Evolutionary conservation across 2,888 invertebrate genomes (phyloP).

Genomic region (Cryptus viduatorius): DNA sequence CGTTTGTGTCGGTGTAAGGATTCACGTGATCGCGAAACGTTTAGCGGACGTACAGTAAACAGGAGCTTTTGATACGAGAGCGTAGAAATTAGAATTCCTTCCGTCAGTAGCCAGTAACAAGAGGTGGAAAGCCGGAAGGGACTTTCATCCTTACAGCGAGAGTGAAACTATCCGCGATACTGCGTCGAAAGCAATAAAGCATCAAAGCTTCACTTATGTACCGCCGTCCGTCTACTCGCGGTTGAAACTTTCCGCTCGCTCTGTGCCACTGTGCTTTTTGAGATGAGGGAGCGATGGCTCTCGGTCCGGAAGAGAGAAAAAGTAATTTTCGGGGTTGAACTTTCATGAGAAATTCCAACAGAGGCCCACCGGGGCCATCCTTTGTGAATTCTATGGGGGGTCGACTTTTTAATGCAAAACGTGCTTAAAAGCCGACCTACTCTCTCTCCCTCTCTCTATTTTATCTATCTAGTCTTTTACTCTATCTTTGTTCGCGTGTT

Average conservation of each 20-base stretch:
- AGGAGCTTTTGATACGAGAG: not conserved
- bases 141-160: slow-evolving; percentile 28
- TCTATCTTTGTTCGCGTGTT: not conserved
- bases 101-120: not conserved
- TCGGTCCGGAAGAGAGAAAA: slow-evolving; percentile 61
- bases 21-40: slow-evolving; percentile 12
- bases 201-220: slow-evolving; percentile 67
- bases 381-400: slow-evolving; percentile 71
- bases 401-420: slow-evolving; percentile 71
- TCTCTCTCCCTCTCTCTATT: slow-evolving; percentile 47
- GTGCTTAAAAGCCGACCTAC: slow-evolving; percentile 73
- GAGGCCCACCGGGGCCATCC: slow-evolving; percentile 54
- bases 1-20: not conserved
- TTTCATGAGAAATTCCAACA: slow-evolving; percentile 73
- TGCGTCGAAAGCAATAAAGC: slow-evolving; percentile 62
- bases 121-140: not conserved
- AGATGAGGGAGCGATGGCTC: not conserved
- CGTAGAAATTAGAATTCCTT: slow-evolving; percentile 42
- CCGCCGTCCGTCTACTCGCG: not conserved
- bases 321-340: slow-evolving; percentile 74
- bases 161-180: slow-evolving; percentile 43
- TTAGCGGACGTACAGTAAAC: slow-evolving; percentile 7
- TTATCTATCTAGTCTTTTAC: not conserved
- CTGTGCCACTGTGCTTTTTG: slow-evolving; percentile 6
- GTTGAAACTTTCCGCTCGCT: not conserved